A percentile compares a stretch with the other conserved stretches of the same genome.
Evolutionary conservation across 1,140 invertebrate species (phyloP).

Genomic region (Tetraneura akinire): DNA sequence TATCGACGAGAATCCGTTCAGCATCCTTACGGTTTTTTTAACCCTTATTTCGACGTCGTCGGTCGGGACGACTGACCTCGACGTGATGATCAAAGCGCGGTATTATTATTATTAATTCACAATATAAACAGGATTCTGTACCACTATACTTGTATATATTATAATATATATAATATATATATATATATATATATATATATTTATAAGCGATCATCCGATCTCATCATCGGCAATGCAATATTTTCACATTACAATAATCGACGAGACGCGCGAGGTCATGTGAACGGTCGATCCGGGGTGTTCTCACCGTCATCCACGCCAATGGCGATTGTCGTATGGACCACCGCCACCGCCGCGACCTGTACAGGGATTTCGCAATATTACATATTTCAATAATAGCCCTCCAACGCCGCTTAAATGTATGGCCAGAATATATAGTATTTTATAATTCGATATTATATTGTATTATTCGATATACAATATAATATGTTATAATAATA

Average conservation of each 20-base stretch:
- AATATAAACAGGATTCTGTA: constrained; percentile 17
- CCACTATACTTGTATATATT: neutral
- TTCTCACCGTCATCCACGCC: constrained; percentile 7
- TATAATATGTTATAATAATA: no score
- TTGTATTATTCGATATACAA: no score
- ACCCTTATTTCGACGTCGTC: neutral
- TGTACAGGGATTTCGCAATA: constrained; percentile 17
- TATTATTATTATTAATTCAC: neutral
- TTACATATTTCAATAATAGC: neutral
- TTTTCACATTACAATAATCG: constrained; percentile 18
- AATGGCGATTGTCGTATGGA: neutral
- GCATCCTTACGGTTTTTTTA: neutral
- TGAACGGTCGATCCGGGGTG: constrained; percentile 27
- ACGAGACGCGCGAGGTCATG: constrained; percentile 11
- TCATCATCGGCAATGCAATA: neutral
- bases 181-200: neutral
- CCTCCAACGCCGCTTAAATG: no score
- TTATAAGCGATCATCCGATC: constrained; percentile 7
- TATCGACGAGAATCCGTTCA: neutral
- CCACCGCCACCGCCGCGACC: neutral
- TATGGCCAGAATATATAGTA: no score
- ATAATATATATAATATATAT: neutral
- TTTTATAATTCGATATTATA: no score
- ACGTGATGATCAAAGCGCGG: neutral
- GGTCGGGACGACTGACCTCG: neutral